Evolutionary conservation across 2,888 invertebrate species (phyloP), one percentile per base, ranked within the genome.

Genomic region (Dorcus parallelipipedus): DNA sequence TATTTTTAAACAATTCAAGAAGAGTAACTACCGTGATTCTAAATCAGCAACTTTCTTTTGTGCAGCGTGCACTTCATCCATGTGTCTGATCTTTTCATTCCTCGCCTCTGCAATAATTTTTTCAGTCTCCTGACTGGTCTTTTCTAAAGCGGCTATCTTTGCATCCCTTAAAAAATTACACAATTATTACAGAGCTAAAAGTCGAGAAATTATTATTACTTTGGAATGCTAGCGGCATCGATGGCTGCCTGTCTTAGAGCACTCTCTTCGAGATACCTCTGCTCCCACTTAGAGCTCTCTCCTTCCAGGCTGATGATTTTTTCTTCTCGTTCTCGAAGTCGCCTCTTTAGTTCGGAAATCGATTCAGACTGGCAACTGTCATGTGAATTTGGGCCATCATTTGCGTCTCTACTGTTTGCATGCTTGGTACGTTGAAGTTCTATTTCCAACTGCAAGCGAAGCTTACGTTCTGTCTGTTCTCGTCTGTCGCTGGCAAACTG

Each of bases 61-160:
- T 6, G 92, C 90, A 8, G 88, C 87, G 73, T 93, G 92, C 26
- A 93, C 84, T 73, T 93, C 93, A 74, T 93, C 93, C 90, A 94
- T 91, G 73, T 93, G 93, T 51, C 90, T 85, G 71, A 93, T 88
- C 76, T 93, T 92, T 73, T 94, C 93, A 61, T 86, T 88, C 65
- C 93, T 84, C 5, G 92, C 93, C 76, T 93, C 93, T 0, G 92
- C 90, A 77, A 93, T 92, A 52, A 93, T 79, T 67, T 90, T 88
- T 73, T 93, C 93, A 2, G 90, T 89, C 73, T 93, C 92, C 66
- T 90, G 89, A 59, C 89, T 91, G 3, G 89, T 90, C 75, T 89
- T 90, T 76, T 92, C 91, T 60, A 93, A 77, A 7, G 91, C 91
- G 51, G 92, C 91, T 69, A 92, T 91, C 76, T 91, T 91, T 0